Conservation (phyloP, 2,797 vertebrate genomes). For the Eulemur mongoz region DNA sequence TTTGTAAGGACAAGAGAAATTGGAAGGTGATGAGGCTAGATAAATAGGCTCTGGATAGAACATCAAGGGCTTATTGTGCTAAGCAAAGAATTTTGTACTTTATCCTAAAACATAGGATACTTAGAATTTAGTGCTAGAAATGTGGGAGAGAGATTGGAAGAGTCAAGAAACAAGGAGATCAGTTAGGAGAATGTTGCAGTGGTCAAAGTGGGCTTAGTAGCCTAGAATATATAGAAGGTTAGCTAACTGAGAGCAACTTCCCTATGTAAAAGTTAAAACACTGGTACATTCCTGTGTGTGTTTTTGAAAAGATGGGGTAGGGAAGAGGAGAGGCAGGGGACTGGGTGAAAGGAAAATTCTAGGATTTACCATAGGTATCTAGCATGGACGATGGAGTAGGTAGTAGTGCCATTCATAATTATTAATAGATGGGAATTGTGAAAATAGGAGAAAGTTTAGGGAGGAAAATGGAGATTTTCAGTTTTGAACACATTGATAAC, state of each 20-base stretch:
- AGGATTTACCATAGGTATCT: not conserved
- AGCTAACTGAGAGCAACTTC: not conserved
- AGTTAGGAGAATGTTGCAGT: not conserved
- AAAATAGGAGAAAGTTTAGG: not conserved
- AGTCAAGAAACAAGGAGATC: not conserved
- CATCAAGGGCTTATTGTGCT: not conserved
- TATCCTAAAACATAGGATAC: not conserved
- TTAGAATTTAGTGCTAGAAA: conserved; percentile 11
- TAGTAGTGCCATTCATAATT: not conserved
- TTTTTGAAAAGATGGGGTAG: not conserved
- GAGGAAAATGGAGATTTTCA: not conserved
- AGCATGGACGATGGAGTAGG: not conserved
- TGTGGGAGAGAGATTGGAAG: not conserved
- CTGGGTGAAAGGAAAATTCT: not conserved
- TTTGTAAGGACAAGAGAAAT: not conserved
- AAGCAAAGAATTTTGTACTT: conserved; percentile 29
- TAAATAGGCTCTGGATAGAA: not conserved
- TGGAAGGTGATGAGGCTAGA: not conserved
- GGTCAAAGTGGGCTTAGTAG: not conserved
- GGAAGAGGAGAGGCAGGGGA: not conserved
- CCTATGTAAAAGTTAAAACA: not conserved
- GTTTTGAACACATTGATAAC: not conserved
- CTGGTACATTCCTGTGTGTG: not conserved
- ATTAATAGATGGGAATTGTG: not conserved
- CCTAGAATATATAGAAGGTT: not conserved